Conservation (phyloP, 2,113 vertebrate genomes). For the Rousettus leschenaultii region DNA sequence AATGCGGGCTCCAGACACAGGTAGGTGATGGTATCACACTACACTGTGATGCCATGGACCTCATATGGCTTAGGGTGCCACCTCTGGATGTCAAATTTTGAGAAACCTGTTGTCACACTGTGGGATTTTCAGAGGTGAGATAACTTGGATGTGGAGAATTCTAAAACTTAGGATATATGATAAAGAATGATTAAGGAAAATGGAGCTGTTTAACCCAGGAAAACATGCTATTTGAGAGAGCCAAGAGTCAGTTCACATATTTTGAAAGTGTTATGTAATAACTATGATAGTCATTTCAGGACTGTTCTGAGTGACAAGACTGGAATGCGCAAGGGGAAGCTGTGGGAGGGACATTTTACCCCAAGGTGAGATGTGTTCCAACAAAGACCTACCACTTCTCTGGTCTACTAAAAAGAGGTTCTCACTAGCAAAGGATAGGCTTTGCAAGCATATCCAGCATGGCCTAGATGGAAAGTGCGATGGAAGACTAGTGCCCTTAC, state of each 20-base stretch:
- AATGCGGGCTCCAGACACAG: neutral
- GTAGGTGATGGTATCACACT: neutral
- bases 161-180: neutral
- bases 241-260: neutral
- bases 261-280: neutral
- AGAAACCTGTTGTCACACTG: neutral
- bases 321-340: neutral
- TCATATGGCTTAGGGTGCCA: accelerated
- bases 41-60: neutral
- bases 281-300: neutral
- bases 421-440: neutral
- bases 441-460: neutral
- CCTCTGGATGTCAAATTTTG: neutral
- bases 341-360: neutral
- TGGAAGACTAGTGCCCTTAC: neutral
- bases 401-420: neutral
- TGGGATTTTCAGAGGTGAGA: neutral
- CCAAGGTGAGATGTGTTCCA: no score
- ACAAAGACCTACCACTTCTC: neutral
- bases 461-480: neutral
- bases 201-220: neutral
- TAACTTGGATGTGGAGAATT: neutral
- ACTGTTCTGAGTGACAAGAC: neutral
- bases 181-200: neutral
- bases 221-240: neutral